Base-by-base conservation (phyloP, 2,888 invertebrate genomes). In the Campoplex capitator region DNA sequence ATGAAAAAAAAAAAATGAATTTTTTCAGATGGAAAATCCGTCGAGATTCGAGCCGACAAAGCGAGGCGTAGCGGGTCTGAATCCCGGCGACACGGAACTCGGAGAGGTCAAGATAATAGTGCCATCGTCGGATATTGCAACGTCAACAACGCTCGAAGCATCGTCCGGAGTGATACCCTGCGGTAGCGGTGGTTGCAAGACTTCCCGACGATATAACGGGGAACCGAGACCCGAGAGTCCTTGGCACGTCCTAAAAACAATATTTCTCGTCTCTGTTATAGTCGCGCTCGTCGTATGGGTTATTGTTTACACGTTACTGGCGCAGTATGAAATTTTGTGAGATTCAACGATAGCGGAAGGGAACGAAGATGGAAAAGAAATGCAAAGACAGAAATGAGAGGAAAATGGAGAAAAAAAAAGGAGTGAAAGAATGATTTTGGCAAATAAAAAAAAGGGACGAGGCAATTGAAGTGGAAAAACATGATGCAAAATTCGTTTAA, bases 221-320 rank as follows among this genome's bases (percentile, higher is more conserved):
- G 90, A 91, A 16, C 86, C 90, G 4, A 83, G 91, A 0, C 88
- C 95, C 18, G 95, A 95, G 85, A 95, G 95, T 85, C 95, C 96
- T 0, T 96, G 95, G 95, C 95, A 95, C 86, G 91, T 90, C 32
- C 94, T 95, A 51, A 96, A 96, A 90, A 95, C 95, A 0, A 92
- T 95, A 85, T 95, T 95, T 89, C 93, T 95, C 80, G 88, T 95
- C 54, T 93, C 93, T 18, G 94, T 94, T 28, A 94, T 96, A 88
- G 92, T 94, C 73, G 93, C 95, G 0, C 92, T 96, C 16, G 88
- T 95, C 67, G 76, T 95, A 8, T 96, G 96, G 96, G 93, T 95
- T 54, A 92, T 95, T 80, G 92, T 95, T 79, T 94, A 93, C 88
- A 91, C 92, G 13, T 78, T 93, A 3, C 89, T 95, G 91, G 91